A percentile compares a stretch with the other conserved stretches of the same genome.
phyloP scores from a whole-genome alignment of 2,113 vertebrate species.

The Chionodraco myersi region DNA sequence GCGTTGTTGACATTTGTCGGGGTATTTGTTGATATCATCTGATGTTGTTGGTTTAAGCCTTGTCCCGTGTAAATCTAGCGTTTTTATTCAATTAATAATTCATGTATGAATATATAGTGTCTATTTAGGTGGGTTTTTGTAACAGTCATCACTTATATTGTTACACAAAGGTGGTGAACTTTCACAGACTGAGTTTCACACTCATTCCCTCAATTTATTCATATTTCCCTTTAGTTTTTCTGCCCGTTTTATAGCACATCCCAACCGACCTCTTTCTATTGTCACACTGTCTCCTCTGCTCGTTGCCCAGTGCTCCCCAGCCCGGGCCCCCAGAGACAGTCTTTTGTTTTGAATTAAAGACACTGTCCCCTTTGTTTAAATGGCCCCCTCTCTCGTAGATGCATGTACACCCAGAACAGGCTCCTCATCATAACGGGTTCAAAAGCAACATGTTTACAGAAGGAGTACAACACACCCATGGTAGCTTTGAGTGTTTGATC shows the following conservation, averaged over 20 bases:
- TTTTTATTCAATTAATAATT: slow-evolving; percentile 1
- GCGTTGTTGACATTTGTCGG: not conserved
- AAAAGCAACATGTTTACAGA: slow-evolving; percentile 12
- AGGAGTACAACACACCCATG: not conserved
- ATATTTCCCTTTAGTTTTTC: not conserved
- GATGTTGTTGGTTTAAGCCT: not conserved
- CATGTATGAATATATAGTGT: not conserved
- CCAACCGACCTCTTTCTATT: not conserved
- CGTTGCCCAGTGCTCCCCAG: slow-evolving; percentile 49
- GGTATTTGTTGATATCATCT: slow-evolving; percentile 23
- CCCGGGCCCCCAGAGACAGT: slow-evolving; percentile 58
- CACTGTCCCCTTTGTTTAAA: slow-evolving; percentile 63
- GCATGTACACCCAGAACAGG: not conserved
- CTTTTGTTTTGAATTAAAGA: slow-evolving; percentile 75
- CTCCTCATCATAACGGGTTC: not conserved
- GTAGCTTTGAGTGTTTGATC: slow-evolving; percentile 6
- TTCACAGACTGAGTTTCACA: not conserved
- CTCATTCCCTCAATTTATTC: not conserved
- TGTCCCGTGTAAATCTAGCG: not conserved
- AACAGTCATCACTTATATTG: not conserved
- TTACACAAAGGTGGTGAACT: not conserved
- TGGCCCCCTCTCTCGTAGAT: slow-evolving; percentile 1
- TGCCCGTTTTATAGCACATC: not conserved
- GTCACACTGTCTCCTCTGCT: slow-evolving; percentile 21
- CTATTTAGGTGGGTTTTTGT: not conserved